Percentiles rank a stretch among this genome's conserved stretches.
Evolutionary conservation across 2,888 invertebrate species (phyloP).

Genomic region (Glyphotaelius pellucidus): DNA sequence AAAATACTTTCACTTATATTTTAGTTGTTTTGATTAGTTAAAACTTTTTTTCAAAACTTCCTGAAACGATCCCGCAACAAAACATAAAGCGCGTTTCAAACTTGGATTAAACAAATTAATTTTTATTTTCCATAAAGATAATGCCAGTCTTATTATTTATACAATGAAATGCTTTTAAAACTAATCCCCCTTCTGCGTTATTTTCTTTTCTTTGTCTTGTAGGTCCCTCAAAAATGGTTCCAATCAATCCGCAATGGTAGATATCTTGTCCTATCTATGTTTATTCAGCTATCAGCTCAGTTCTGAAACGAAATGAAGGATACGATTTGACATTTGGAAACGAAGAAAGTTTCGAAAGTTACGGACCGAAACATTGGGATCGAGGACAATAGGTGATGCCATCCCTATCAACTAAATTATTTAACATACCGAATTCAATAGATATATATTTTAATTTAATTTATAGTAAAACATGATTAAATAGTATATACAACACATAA

Average conservation of each 20-base stretch:
- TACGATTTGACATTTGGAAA: conserved; percentile 2
- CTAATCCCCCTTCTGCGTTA: neutral
- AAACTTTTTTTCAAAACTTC: neutral
- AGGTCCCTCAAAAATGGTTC: neutral
- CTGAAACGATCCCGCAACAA: neutral
- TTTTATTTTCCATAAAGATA: neutral
- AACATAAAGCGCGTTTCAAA: neutral
- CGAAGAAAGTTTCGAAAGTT: conserved; percentile 2
- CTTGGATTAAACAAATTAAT: neutral
- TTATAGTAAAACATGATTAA: neutral
- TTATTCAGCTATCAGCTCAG: neutral
- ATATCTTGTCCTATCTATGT: neutral
- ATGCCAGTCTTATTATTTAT: neutral
- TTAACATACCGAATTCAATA: neutral
- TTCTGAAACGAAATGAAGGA: neutral
- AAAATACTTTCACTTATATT: too few species aligned
- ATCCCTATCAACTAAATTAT: neutral
- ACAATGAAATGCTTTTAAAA: neutral
- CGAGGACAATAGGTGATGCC: neutral
- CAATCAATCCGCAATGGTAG: neutral
- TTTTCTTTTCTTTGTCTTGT: neutral
- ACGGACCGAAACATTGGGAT: neutral
- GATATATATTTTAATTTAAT: neutral
- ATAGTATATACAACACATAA: neutral
- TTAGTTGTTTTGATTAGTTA: neutral